Conservation (phyloP, 2,797 vertebrate genomes). For the Poecilia velifera region DNA sequence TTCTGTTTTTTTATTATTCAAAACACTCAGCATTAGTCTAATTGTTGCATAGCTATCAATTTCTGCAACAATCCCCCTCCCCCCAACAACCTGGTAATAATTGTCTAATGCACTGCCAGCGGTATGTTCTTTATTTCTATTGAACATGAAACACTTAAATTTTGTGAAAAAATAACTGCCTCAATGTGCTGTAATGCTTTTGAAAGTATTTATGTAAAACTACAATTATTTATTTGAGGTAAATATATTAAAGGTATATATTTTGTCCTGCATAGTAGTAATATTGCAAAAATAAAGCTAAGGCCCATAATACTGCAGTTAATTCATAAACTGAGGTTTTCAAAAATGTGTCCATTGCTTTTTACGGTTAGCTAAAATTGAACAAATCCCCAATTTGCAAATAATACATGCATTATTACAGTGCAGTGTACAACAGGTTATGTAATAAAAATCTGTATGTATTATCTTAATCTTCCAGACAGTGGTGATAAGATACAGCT, state of each 20-base stretch:
- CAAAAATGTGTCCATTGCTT: too few relatives aligned
- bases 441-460: not conserved
- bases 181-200: not conserved
- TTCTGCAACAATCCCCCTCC: not conserved
- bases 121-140: not conserved
- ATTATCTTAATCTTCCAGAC: conserved; percentile 3
- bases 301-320: not conserved
- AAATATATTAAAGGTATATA: not conserved
- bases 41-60: not conserved
- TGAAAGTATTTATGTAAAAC: not conserved
- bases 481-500: conserved; percentile 1
- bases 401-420: not conserved
- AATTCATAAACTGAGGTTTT: not conserved
- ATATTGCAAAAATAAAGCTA: not conserved
- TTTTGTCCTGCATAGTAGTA: not conserved
- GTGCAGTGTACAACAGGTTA: not conserved
- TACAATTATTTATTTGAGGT: not conserved
- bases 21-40: not conserved
- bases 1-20: not conserved
- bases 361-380: not conserved
- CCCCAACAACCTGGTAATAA: not conserved
- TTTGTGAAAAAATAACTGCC: not conserved
- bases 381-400: not conserved
- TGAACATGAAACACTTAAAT: not conserved
- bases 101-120: not conserved